Evolutionary conservation across 2,113 vertebrate genomes (phyloP).

Genomic region (Heptranchias perlo): DNA sequence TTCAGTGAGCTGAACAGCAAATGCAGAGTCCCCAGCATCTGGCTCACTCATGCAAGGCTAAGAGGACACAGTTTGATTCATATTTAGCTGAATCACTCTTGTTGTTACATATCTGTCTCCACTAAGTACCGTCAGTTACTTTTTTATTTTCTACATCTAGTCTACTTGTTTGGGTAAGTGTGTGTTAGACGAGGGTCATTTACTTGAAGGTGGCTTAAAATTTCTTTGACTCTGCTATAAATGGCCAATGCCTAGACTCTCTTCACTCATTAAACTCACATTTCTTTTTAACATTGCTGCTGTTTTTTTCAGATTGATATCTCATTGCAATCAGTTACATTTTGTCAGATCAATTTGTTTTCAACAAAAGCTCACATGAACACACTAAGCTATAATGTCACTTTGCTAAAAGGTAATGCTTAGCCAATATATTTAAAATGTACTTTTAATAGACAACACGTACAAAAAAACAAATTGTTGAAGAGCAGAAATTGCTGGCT

Average conservation of each 20-base stretch:
- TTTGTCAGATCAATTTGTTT: neutral
- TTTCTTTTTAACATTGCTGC: neutral
- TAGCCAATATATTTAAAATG: neutral
- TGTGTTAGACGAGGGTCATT: neutral
- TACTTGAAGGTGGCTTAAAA: neutral
- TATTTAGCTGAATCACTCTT: neutral
- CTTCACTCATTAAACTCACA: neutral
- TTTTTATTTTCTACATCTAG: neutral
- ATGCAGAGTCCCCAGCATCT: neutral
- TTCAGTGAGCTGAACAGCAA: neutral
- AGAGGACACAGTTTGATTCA: neutral
- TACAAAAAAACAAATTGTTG: neutral
- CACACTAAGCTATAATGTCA: neutral
- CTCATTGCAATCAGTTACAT: neutral
- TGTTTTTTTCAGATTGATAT: neutral
- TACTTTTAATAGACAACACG: neutral
- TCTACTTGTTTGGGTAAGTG: neutral
- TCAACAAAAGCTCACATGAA: neutral
- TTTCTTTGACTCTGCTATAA: neutral
- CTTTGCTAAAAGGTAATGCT: neutral
- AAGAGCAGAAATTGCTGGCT: constrained; percentile 47
- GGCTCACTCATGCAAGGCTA: neutral
- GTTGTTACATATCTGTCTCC: neutral
- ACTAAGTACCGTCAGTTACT: neutral
- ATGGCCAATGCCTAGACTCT: neutral